Base-by-base conservation (phyloP, 2,888 invertebrate species). In the Lithophane socia region DNA sequence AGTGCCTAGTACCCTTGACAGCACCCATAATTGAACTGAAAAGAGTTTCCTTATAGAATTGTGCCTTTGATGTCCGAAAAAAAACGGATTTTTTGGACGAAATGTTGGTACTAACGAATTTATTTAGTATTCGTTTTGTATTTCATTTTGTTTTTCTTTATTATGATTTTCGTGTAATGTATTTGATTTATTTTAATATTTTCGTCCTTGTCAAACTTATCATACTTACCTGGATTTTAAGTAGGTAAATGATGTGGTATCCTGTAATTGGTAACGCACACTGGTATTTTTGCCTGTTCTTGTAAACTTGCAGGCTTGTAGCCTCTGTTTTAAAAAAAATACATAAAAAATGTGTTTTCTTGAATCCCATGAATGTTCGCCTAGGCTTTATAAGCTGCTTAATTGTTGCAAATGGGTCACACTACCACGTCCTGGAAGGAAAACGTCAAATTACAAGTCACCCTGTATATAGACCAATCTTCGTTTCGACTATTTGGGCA, bases 401-500 rank as follows among this genome's bases (percentile, higher is more conserved):
- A 52, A 52, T 52, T 18, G 18, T 52, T 52, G 52, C 7, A 52
- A 52, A 52, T 18, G 52, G 52, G 18, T 2, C 18, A 52, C 52
- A 18, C 7, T 52, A 7, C 18, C 2, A 18, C 18, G 49, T 16
- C 49, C 49, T 18, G 16, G 1, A 49, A 49, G 49, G 52, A 18
- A 18, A 16, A 52, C 52, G 52, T 52, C 18, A 52, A 52, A 18
- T 18, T 52, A 52, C 52, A 18, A 52, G 18, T 18, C 52, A 52
- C 2, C 7, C 18, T 37, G 12, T 29, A 82, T 42, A 18, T 47
- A 82, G 2, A 37, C 18, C 56, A 60, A 75, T 78, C 63, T 81
- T 61, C 61, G 24, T 67, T 67, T 60, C 64, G 68, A 69, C 64
- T 82, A 80, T 84, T 83, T 83, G 72, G 66, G 63, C 73, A 82